phyloP scores from a whole-genome alignment of 2,888 invertebrate genomes.

The Pollenia amentaria region DNA sequence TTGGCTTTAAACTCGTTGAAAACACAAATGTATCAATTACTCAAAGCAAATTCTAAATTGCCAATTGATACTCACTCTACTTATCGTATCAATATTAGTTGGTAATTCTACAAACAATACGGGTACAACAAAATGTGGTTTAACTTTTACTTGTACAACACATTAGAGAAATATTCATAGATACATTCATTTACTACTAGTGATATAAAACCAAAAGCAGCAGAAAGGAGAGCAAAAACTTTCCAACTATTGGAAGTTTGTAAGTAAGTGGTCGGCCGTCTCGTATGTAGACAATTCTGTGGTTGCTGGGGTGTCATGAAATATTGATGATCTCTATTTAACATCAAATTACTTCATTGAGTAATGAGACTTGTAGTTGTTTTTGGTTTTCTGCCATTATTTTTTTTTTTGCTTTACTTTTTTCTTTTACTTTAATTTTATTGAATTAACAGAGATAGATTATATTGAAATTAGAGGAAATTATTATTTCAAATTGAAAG shows the following conservation, averaged over 20 bases:
- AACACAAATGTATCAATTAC: conserved; percentile 53
- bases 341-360: conserved; percentile 59
- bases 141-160: conserved; percentile 59
- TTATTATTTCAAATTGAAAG: conserved; percentile 34
- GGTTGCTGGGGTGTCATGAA: conserved; percentile 52
- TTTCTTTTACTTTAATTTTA: conserved; percentile 9
- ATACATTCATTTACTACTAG: background rate
- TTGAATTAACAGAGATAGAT: background rate
- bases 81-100: conserved; percentile 4
- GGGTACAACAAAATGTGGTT: conserved; percentile 52
- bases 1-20: conserved; percentile 40
- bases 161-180: background rate
- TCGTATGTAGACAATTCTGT: conserved; percentile 39
- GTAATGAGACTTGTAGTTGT: conserved; percentile 34
- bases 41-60: conserved; percentile 46
- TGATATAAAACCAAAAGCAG: conserved; percentile 16
- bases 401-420: conserved; percentile 23
- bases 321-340: conserved; percentile 58
- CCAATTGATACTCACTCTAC: conserved; percentile 54
- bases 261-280: conserved; percentile 14
- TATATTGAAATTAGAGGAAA: conserved; percentile 18
- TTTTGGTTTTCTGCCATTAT: background rate
- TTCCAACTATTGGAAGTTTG: conserved; percentile 36
- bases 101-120: conserved; percentile 37
- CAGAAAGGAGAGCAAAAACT: background rate